Base-by-base conservation (phyloP, 2,113 vertebrate species). In the Neogobius melanostomus region DNA sequence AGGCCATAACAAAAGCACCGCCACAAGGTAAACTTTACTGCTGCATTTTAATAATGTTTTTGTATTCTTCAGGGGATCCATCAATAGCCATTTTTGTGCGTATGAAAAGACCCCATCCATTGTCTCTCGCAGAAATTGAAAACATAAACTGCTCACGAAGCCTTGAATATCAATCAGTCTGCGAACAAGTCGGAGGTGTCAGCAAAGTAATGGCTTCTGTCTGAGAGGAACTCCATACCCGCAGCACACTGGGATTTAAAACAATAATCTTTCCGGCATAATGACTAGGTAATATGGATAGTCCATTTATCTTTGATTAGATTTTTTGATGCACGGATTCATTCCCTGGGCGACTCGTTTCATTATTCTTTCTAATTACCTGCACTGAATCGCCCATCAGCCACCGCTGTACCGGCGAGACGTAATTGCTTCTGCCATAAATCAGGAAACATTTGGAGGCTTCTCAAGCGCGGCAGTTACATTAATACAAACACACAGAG, bases 281-380 rank as follows among this genome's bases (percentile, higher is more conserved):
- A 85, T 86, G 82, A 85, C 77, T 64, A 66, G 80, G 79, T 87
- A 83, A 89, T 83, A 85, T 80, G 83, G 90, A 87, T 83, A 88
- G 83, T 83, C 83, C 85, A 87, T 87, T 90, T 89, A 81, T 89
- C 87, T 90, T 88, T 90, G 87, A 91, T 91, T 91, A 80, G 82
- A 85, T 88, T 89, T 86, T 88, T 88, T 85, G 81, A 88, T 88
- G 85, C 76, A 76, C 72, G 82, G 82, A 92, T 90, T 88, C 75
- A 83, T 90, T 88, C 85, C 87, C 84, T 71, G 15, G 66, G 75
- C 84, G 79, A 69, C 28, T 66, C 82, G 72, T 92, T 92, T 88
- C 88, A 91, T 92, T 90, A 90, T 91, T 91, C 85, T 91, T 90
- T 87, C 81, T 91, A 92, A 92, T 92, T 92, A 92, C 89, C 88